phyloP scores from a whole-genome alignment of 1,140 invertebrate genomes.

The Magallana gigas region DNA sequence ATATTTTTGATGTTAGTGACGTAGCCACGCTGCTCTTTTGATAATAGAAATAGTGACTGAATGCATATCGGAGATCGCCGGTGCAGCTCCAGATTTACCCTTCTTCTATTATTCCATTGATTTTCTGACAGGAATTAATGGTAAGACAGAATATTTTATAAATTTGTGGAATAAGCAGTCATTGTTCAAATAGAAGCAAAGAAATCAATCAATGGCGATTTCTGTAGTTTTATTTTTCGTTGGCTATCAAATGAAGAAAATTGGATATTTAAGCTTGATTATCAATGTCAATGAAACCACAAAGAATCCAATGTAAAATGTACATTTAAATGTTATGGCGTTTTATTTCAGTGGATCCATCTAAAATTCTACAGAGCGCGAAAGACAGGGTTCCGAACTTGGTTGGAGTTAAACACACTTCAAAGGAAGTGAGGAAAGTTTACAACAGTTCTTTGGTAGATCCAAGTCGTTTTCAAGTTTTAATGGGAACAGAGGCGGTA shows the following conservation, averaged over 20 bases:
- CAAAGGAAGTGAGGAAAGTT: slow-evolving; percentile 66
- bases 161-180: too few relatives aligned
- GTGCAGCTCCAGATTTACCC: slow-evolving; percentile 88
- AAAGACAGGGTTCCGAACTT: slow-evolving; percentile 85
- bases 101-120: slow-evolving; percentile 92
- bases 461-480: slow-evolving; percentile 64
- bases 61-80: slow-evolving; percentile 85
- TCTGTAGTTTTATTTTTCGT: too few relatives aligned
- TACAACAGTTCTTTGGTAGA: slow-evolving; percentile 60
- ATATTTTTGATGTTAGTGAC: too few relatives aligned
- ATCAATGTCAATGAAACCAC: too few relatives aligned
- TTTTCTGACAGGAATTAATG: slow-evolving; percentile 81
- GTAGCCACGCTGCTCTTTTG: too few relatives aligned
- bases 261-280: too few relatives aligned
- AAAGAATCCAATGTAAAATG: too few relatives aligned
- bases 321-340: not conserved
- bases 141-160: slow-evolving; percentile 43
- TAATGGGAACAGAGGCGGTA: slow-evolving; percentile 69
- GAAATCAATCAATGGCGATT: too few relatives aligned
- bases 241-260: too few relatives aligned
- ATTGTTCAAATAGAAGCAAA: too few relatives aligned
- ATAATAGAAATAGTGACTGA: slow-evolving; percentile 82
- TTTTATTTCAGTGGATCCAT: slow-evolving; percentile 85
- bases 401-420: slow-evolving; percentile 83
- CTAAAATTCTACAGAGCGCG: slow-evolving; percentile 84